These are phyloP conservation scores for Orthosia gothica DNA, from an alignment of 2,888 invertebrate species.

Conservation along the genomic window DNA sequence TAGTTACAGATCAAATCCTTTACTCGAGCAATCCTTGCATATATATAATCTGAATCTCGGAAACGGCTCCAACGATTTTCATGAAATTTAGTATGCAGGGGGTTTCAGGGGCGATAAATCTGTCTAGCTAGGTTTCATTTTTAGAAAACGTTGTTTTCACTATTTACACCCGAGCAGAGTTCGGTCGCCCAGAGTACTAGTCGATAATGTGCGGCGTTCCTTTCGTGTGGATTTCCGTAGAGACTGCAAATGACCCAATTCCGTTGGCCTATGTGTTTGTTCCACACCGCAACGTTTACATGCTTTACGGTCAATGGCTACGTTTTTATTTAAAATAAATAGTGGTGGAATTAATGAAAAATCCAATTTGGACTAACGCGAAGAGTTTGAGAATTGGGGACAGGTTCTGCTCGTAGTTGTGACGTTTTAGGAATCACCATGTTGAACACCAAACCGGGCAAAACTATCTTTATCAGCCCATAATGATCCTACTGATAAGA, in stretches of 20 bases:
- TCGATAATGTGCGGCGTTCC: slow-evolving; percentile 15
- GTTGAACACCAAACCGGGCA: not conserved
- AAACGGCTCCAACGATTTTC: too few species aligned
- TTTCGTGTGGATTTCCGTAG: slow-evolving; percentile 18
- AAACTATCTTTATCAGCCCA: too few species aligned
- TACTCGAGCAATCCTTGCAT: too few species aligned
- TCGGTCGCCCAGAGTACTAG: too few species aligned
- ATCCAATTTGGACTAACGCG: not conserved
- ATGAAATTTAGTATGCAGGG: too few species aligned
- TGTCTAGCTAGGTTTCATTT: too few species aligned
- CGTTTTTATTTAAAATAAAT: slow-evolving; percentile 40
- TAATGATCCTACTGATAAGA: too few species aligned
- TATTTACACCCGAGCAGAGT: too few species aligned
- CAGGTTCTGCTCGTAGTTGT: not conserved
- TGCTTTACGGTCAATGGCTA: slow-evolving; percentile 17
- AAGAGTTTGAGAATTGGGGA: not conserved
- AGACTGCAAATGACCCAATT: slow-evolving; percentile 47
- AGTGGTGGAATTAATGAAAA: slow-evolving; percentile 2
- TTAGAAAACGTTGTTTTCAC: too few species aligned
- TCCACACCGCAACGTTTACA: slow-evolving; percentile 36
- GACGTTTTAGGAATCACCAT: not conserved
- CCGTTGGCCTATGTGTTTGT: slow-evolving; percentile 44
- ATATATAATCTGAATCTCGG: too few species aligned
- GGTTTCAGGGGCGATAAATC: too few species aligned
- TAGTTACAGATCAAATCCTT: too few species aligned